A percentile compares a stretch with the other conserved stretches of the same genome.
Evolutionary conservation across 2,888 invertebrate genomes (phyloP).

Genomic region (Platynereis dumerilii): DNA sequence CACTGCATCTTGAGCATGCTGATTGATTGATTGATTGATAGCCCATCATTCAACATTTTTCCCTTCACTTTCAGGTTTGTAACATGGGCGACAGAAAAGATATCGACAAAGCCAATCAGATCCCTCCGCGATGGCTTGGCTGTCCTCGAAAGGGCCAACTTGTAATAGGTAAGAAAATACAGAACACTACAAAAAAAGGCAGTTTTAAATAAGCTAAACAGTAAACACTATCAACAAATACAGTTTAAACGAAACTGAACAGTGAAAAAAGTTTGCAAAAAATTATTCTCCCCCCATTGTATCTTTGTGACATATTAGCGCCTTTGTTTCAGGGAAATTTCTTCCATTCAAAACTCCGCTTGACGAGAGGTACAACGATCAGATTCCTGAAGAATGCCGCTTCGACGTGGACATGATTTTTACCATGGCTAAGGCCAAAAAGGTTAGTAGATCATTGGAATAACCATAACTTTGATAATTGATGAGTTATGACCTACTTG

Average conservation of each 20-base stretch:
- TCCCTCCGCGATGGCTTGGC: slow-evolving; percentile 65
- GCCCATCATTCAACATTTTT: too few species aligned
- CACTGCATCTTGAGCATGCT: background rate
- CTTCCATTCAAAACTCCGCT: slow-evolving; percentile 95
- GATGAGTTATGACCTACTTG: too few species aligned
- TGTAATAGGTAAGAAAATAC: slow-evolving; percentile 49
- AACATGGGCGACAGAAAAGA: slow-evolving; percentile 4
- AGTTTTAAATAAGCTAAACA: too few species aligned
- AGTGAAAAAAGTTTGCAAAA: too few species aligned
- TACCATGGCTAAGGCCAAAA: slow-evolving; percentile 76
- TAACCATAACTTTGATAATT: background rate
- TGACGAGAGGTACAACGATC: slow-evolving; percentile 78
- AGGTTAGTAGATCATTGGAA: too few species aligned
- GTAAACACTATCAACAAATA: too few species aligned
- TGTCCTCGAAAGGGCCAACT: slow-evolving; percentile 65
- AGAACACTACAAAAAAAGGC: background rate
- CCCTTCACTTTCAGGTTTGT: too few species aligned
- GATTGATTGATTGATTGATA: too few species aligned
- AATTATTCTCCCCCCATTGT: too few species aligned
- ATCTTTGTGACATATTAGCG: slow-evolving; percentile 3
- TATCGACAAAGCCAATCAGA: slow-evolving; percentile 31
- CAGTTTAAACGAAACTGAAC: too few species aligned
- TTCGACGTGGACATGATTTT: slow-evolving; percentile 91
- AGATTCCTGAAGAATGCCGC: slow-evolving; percentile 81
- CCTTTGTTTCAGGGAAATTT: slow-evolving; percentile 69